Evolutionary conservation across 1,140 invertebrate genomes (phyloP).

Genomic region (Calliphora vicina): DNA sequence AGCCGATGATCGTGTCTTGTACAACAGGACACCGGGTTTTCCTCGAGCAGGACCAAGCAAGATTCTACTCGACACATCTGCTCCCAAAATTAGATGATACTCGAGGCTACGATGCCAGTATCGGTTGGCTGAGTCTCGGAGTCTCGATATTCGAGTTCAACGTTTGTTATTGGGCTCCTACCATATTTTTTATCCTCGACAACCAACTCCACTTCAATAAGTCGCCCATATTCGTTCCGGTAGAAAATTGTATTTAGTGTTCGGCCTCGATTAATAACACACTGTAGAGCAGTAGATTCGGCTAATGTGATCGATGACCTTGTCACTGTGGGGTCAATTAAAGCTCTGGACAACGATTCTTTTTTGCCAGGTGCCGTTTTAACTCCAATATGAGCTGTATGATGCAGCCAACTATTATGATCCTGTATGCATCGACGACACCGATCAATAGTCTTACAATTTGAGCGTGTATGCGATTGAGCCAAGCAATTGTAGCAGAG

Average conservation of each 20-base stretch:
- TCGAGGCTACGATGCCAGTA: neutral
- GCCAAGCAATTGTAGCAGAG: neutral
- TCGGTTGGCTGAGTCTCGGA: neutral
- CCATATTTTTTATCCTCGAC: neutral
- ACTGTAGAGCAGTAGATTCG: too few relatives aligned
- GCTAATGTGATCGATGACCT: neutral
- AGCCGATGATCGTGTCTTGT: neutral
- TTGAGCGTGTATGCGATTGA: neutral
- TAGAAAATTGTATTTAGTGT: neutral
- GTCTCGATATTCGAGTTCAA: neutral
- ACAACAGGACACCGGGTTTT: neutral
- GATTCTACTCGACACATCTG: neutral
- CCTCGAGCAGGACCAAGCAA: neutral
- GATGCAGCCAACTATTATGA: neutral
- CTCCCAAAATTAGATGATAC: neutral
- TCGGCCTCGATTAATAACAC: too few relatives aligned
- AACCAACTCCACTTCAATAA: neutral
- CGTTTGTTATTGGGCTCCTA: neutral
- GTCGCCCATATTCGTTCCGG: neutral
- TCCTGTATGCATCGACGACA: neutral
- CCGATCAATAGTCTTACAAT: neutral
- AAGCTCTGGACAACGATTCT: too few relatives aligned
- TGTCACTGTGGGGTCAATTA: too few relatives aligned
- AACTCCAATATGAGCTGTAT: too few relatives aligned
- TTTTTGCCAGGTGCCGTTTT: neutral